These are phyloP conservation scores for Lysandra coridon DNA, from an alignment of 2,888 invertebrate genomes.

Conservation along the genomic window DNA sequence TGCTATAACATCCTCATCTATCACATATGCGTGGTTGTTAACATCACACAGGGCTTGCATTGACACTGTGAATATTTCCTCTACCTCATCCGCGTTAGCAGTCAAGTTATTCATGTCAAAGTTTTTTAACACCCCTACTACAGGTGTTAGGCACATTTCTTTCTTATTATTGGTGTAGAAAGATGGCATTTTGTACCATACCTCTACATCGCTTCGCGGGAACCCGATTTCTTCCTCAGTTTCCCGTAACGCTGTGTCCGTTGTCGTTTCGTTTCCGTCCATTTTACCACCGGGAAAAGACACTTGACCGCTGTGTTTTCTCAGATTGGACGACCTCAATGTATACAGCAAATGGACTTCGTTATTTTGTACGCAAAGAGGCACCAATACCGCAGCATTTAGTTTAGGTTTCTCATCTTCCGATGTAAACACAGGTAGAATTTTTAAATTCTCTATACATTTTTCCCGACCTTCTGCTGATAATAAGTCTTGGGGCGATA, in stretches of 20 bases:
- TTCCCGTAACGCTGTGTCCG: constrained; percentile 91
- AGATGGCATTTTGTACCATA: constrained; percentile 82
- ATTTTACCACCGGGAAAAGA: constrained; percentile 92
- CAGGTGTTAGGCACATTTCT: constrained; percentile 84
- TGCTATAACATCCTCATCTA: constrained; percentile 74
- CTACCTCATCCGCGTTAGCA: constrained; percentile 87
- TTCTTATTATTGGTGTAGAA: constrained; percentile 60
- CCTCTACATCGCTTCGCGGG: constrained; percentile 76
- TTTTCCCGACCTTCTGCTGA: constrained; percentile 76
- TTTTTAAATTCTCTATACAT: constrained; percentile 80
- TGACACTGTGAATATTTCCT: constrained; percentile 86
- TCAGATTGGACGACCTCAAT: constrained; percentile 86
- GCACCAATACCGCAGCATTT: constrained; percentile 90
- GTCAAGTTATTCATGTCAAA: constrained; percentile 75
- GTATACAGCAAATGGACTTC: constrained; percentile 91
- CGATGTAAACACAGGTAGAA: constrained; percentile 73
- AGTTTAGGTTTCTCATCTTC: constrained; percentile 47
- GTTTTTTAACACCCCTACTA: constrained; percentile 82
- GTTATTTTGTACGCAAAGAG: constrained; percentile 85
- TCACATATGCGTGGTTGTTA: constrained; percentile 81
- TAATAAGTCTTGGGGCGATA: constrained; percentile 68
- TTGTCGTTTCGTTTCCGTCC: constrained; percentile 82
- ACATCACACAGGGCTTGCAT: constrained; percentile 83
- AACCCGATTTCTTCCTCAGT: constrained; percentile 94
- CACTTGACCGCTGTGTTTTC: constrained; percentile 89